Evolutionary conservation across 2,888 invertebrate genomes (phyloP).

Genomic region (Abrostola tripartita): DNA sequence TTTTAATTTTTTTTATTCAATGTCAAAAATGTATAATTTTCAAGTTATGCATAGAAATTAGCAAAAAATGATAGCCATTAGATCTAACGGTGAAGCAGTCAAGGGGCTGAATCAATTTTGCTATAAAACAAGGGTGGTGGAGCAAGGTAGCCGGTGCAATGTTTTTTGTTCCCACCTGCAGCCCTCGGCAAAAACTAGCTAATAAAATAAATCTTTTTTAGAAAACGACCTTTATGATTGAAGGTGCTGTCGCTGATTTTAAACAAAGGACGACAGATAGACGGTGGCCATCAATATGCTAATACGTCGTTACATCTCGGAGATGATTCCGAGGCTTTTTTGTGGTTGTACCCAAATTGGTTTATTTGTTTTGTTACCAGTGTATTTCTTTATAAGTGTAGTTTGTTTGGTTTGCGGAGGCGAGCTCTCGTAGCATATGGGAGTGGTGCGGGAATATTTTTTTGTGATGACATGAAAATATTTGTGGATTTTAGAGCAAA

Average conservation of each 20-base stretch:
- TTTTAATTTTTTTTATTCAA: conserved; percentile 23
- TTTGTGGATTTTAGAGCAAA: conserved; percentile 56
- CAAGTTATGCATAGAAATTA: conserved; percentile 28
- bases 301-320: conserved; percentile 77
- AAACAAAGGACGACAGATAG: conserved; percentile 85
- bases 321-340: conserved; percentile 76
- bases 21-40: conserved; percentile 23
- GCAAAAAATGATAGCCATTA: conserved; percentile 35
- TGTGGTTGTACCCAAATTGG: conserved; percentile 80
- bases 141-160: conserved; percentile 53
- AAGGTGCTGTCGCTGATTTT: conserved; percentile 86
- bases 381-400: conserved; percentile 78
- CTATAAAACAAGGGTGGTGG: conserved; percentile 46
- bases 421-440: conserved; percentile 72
- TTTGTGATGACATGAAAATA: conserved; percentile 49
- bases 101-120: conserved; percentile 49
- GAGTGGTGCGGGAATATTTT: conserved; percentile 56
- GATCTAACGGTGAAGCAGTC: conserved; percentile 21
- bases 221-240: conserved; percentile 83
- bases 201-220: conserved; percentile 78
- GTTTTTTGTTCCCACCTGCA: conserved; percentile 80
- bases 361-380: conserved; percentile 86
- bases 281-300: conserved; percentile 85
- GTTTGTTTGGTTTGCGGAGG: conserved; percentile 81
- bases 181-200: conserved; percentile 74